phyloP scores from a whole-genome alignment of 2,888 invertebrate species.

The Lottia scabra region DNA sequence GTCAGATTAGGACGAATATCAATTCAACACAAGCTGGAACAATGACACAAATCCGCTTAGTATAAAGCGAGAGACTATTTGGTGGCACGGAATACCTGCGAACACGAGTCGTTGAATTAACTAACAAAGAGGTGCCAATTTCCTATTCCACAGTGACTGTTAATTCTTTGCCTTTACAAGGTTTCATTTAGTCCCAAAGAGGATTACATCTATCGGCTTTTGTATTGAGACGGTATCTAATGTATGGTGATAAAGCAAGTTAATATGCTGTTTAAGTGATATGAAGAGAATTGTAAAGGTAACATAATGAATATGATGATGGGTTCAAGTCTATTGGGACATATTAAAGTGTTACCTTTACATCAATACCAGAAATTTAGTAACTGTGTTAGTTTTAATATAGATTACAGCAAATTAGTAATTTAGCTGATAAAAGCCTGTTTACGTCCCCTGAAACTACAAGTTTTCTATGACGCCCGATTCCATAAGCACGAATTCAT shows the following conservation, averaged over 20 bases:
- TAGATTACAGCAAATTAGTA: no score
- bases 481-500: no score
- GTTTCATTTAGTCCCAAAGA: conserved; percentile 4
- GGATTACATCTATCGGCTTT: background rate
- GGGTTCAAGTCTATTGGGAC: no score
- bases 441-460: no score
- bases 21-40: conserved; percentile 10
- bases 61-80: background rate
- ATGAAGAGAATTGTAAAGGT: background rate
- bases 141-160: background rate
- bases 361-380: no score
- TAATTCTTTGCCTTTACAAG: background rate
- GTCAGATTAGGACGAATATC: conserved; percentile 19
- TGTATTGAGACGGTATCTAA: background rate
- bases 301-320: no score
- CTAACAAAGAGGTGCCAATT: conserved; percentile 2
- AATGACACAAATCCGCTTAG: conserved; percentile 18
- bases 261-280: background rate
- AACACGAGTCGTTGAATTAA: background rate
- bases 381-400: no score
- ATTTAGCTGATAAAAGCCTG: no score
- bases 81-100: conserved; percentile 1
- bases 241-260: background rate
- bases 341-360: no score
- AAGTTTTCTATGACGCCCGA: no score